Percentiles rank a stretch among this genome's conserved stretches.
Evolutionary conservation across 2,113 vertebrate species (phyloP).

Genomic region (Cheilinus undulatus): DNA sequence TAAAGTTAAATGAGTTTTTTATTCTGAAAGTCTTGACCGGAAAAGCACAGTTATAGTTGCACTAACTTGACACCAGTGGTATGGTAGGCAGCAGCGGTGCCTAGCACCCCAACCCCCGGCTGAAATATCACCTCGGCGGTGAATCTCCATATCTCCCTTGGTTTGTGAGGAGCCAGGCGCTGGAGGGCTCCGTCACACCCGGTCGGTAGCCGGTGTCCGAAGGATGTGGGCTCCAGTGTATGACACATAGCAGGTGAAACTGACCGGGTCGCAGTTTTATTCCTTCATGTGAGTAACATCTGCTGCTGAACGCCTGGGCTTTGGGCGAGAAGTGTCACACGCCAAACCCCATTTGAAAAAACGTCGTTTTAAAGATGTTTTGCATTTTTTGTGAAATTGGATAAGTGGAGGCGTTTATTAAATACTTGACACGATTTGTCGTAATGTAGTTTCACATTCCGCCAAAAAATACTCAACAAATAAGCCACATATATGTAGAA

Average conservation of each 20-base stretch:
- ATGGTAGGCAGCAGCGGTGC: slow-evolving; percentile 41
- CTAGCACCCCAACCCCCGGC: slow-evolving; percentile 53
- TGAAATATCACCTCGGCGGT: slow-evolving; percentile 51
- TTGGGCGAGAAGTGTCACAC: slow-evolving; percentile 16
- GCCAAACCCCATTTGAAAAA: slow-evolving; percentile 49
- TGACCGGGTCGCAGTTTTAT: slow-evolving; percentile 55
- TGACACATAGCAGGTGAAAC: slow-evolving; percentile 56
- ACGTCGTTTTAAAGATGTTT: not conserved
- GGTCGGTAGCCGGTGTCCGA: slow-evolving; percentile 40
- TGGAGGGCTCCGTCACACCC: slow-evolving; percentile 53
- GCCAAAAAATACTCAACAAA: not conserved
- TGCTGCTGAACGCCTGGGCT: slow-evolving; percentile 23
- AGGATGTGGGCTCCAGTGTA: slow-evolving; percentile 52
- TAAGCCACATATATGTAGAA: not conserved
- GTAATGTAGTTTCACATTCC: not conserved
- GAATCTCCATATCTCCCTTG: slow-evolving; percentile 37
- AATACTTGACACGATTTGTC: not conserved
- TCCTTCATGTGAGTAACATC: slow-evolving; percentile 78
- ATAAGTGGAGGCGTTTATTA: not conserved
- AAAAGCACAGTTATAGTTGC: not conserved
- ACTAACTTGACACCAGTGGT: slow-evolving; percentile 13
- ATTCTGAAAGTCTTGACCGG: slow-evolving; percentile 8
- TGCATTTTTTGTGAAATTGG: not conserved
- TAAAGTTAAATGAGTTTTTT: not conserved
- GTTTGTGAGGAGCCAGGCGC: slow-evolving; percentile 47